These are phyloP conservation scores for Pardosa pseudoannulata DNA, from an alignment of 2,888 invertebrate genomes.

Conservation along the genomic window DNA sequence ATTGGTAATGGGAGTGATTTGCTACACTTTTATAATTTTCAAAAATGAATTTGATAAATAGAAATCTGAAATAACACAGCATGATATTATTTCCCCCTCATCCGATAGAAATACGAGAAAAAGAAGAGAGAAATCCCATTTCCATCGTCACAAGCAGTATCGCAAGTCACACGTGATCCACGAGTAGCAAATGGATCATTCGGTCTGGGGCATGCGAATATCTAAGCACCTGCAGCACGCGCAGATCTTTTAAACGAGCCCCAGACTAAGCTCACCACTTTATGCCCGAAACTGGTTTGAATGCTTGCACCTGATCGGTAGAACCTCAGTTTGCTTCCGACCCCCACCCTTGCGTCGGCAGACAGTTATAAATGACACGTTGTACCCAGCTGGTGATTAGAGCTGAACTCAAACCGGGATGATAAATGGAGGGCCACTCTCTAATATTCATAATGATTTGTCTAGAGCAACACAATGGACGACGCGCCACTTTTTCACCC, in stretches of 20 bases:
- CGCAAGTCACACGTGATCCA: neutral
- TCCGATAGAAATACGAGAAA: too few species aligned
- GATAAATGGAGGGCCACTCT: conserved; percentile 60
- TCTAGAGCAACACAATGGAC: conserved; percentile 62
- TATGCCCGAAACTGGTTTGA: neutral
- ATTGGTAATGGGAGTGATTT: too few species aligned
- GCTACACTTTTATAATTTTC: too few species aligned
- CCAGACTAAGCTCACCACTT: neutral
- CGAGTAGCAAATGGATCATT: neutral
- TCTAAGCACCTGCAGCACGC: neutral
- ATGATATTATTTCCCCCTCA: too few species aligned
- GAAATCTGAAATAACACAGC: too few species aligned
- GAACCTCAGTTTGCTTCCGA: neutral
- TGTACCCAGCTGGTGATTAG: conserved; percentile 67
- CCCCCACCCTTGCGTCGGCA: neutral
- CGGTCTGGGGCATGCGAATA: neutral
- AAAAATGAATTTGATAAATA: too few species aligned
- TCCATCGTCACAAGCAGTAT: too few species aligned
- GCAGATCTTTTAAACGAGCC: neutral
- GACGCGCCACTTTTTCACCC: conserved; percentile 42
- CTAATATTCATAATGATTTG: conserved; percentile 70
- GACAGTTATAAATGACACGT: conserved; percentile 66
- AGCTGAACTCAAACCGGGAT: conserved; percentile 33
- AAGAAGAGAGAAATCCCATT: too few species aligned
- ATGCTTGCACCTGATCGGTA: neutral